Base-by-base conservation (phyloP, 2,797 vertebrate species). In the Philypnodon macrostomus region DNA sequence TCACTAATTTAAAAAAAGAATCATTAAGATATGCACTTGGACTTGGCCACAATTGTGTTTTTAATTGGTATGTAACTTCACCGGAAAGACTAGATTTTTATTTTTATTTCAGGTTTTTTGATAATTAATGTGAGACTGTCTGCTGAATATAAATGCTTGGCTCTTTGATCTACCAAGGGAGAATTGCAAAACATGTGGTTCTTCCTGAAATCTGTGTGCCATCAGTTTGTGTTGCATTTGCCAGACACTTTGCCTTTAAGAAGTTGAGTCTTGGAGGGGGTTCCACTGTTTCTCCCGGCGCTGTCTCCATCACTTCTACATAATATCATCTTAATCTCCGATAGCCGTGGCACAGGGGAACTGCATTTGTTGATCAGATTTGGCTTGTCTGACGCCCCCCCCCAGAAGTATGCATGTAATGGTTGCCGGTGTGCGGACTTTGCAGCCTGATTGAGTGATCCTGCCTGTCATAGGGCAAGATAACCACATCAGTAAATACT, bases 281-380 rank as follows among this genome's bases (percentile, higher is more conserved):
- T 87, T 90, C 87, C 85, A 85, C 83, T 83, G 16, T 51, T 46
- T 23, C 44, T 75, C 72, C 80, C 83, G 67, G 59, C 70, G 64
- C 89, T 87, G 89, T 92, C 90, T 93, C 91, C 91, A 90, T 93
- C 92, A 88, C 93, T 91, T 91, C 89, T 91, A 90, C 89, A 85
- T 93, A 94, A 94, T 92, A 94, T 95, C 91, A 92, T 95, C 92
- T 94, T 95, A 93, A 93, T 97, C 93, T 92, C 90, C 87, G 93
- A 94, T 93, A 92, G 91, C 92, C 79, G 84, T 87, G 87, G 92
- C 92, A 89, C 92, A 85, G 87, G 89, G 93, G 91, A 92, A 89
- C 92, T 89, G 89, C 89, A 89, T 93, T 93, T 91, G 91, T 91
- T 95, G 95, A 97, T 96, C 93, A 93, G 93, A 95, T 97, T 93